Evolutionary conservation across 2,113 vertebrate species (phyloP), one percentile per base, ranked within the genome.

Genomic region (Eurystomus gularis): DNA sequence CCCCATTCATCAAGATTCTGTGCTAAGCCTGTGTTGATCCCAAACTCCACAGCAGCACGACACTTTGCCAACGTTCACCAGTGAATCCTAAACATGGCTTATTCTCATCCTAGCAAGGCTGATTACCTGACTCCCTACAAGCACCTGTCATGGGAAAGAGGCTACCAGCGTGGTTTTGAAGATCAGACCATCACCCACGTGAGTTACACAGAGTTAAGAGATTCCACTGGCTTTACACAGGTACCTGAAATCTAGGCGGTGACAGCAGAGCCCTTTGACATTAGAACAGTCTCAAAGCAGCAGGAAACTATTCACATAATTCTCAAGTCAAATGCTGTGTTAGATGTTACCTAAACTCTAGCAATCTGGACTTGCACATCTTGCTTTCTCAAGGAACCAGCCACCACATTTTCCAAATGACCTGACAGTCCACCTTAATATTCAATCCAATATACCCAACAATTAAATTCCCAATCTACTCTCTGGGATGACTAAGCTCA

Each of bases 101-200:
- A 44, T 58, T 35, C 79, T 73, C 71, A 92, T 20, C 57, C 77
- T 55, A 39, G 42, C 48, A 65, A 82, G 37, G 68, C 19, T 64
- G 62, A 68, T 82, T 64, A 88, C 83, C 57, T 75, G 55, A 91
- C 95, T 96, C 64, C 82, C 72, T 68, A 65, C 77, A 76, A 92
- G 85, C 65, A 94, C 75, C 92, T 94, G 84, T 62, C 73, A 21
- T 9, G 49, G 68, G 66, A 66, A 93, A 66, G 55, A 57, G 21
- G 62, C n/a, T 75, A 65, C 35, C 39, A 33, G 44, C 13, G 8
- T 3, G 25, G 54, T 55, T 42, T 77, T 60, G 21, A 62, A 86
- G 42, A 81, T 29, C n/a, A 85, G 77, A 58, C 70, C 77, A 82
- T 78, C 90, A 91, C 46, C 33, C 29, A 17, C 4, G 2, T 2